Percentiles rank a stretch among this genome's conserved stretches.
Conservation (phyloP, 2,113 vertebrate genomes). For the Neolamprologus kungweensis region DNA sequence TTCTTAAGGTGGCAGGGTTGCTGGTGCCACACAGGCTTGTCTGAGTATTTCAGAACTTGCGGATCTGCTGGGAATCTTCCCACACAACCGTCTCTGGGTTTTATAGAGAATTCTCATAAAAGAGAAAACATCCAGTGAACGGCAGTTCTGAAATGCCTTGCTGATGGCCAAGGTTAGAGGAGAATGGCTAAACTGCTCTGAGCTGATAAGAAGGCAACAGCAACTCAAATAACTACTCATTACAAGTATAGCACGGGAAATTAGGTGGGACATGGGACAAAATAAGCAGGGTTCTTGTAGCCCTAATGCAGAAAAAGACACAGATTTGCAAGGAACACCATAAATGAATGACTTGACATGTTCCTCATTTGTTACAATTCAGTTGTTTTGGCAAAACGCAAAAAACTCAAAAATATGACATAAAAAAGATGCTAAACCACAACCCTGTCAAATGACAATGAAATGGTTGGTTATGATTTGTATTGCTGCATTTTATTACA, state of each 20-base stretch:
- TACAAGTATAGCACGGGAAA: not conserved
- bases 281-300: not conserved
- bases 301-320: not conserved
- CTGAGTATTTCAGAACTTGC: not conserved
- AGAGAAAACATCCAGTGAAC: not conserved
- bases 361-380: not conserved
- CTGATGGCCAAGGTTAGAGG: not conserved
- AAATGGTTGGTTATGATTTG: not conserved
- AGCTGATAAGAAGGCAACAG: not conserved
- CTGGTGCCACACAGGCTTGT: not conserved
- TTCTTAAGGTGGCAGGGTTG: not conserved
- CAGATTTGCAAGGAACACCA: not conserved
- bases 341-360: not conserved
- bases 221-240: not conserved
- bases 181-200: not conserved
- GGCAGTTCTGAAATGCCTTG: not conserved
- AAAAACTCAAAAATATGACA: not conserved
- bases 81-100: not conserved
- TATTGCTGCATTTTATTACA: not conserved
- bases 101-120: not conserved
- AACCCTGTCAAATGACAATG: not conserved
- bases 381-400: not conserved
- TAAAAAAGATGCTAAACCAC: not conserved
- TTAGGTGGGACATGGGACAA: not conserved
- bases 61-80: not conserved